Evolutionary conservation across 2,888 invertebrate species (phyloP).

Genomic region (Cabera pusaria): DNA sequence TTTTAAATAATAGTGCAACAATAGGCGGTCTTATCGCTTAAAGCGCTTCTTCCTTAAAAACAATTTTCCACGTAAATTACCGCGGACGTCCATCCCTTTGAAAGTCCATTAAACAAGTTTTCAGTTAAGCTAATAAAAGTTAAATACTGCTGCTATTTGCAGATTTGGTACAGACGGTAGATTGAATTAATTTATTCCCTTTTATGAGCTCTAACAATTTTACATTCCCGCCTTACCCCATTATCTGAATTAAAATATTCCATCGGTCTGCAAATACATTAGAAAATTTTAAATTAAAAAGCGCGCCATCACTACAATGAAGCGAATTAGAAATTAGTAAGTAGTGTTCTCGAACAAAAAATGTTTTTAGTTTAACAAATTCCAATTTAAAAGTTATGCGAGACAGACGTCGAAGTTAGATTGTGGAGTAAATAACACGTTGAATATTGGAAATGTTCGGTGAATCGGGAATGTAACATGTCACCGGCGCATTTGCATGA

Average conservation of each 20-base stretch:
- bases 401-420: constrained; percentile 31
- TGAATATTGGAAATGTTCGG: constrained; percentile 39
- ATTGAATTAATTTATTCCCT: constrained; percentile 20
- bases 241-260: background rate
- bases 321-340: constrained; percentile 2
- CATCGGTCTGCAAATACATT: background rate
- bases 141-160: constrained; percentile 22
- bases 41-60: constrained; percentile 23
- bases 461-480: constrained; percentile 41
- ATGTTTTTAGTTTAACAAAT: constrained; percentile 27
- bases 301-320: background rate
- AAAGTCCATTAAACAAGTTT: constrained; percentile 23
- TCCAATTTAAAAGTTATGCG: constrained; percentile 37
- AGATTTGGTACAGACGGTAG: constrained; percentile 14
- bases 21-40: too few species aligned
- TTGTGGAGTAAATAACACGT: constrained; percentile 38
- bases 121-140: constrained; percentile 26
- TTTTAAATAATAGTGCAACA: too few species aligned
- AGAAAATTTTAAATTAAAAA: constrained; percentile 11
- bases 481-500: constrained; percentile 44
- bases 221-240: background rate
- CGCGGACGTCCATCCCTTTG: constrained; percentile 19
- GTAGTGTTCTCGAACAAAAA: constrained; percentile 17
- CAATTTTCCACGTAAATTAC: constrained; percentile 26
- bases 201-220: constrained; percentile 8